phyloP scores from a whole-genome alignment of 2,113 vertebrate species.

The Asarcornis scutulata region DNA sequence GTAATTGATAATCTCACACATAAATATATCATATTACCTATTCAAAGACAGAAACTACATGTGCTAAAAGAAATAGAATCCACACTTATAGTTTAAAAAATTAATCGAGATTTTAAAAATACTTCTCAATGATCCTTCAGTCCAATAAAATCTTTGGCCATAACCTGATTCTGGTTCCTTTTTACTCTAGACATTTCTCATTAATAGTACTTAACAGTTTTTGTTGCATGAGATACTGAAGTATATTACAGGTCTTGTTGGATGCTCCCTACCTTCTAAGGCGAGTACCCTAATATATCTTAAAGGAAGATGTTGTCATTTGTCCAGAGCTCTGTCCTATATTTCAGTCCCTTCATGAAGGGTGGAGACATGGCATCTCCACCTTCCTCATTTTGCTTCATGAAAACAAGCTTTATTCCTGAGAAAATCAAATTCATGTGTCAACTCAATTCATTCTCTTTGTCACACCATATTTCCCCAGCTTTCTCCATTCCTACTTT shows the following conservation, averaged over 20 bases:
- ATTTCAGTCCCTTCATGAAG: neutral
- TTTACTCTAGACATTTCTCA: neutral
- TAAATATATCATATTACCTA: slow-evolving; percentile 44
- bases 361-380: neutral
- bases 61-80: neutral
- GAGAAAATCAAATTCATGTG: neutral
- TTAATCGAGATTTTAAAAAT: slow-evolving; percentile 1
- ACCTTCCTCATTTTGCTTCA: neutral
- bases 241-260: neutral
- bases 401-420: neutral
- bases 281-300: neutral
- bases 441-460: neutral
- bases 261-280: neutral
- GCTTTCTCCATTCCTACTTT: neutral
- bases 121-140: neutral
- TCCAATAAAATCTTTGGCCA: neutral
- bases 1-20: slow-evolving; percentile 49
- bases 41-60: neutral
- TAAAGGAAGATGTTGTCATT: neutral
- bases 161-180: neutral
- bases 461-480: neutral
- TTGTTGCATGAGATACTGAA: neutral
- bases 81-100: neutral
- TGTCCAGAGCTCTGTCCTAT: neutral
- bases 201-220: neutral